These are phyloP conservation scores for Diplodus puntazzo DNA, from an alignment of 2,797 vertebrate species.

Conservation along the genomic window DNA sequence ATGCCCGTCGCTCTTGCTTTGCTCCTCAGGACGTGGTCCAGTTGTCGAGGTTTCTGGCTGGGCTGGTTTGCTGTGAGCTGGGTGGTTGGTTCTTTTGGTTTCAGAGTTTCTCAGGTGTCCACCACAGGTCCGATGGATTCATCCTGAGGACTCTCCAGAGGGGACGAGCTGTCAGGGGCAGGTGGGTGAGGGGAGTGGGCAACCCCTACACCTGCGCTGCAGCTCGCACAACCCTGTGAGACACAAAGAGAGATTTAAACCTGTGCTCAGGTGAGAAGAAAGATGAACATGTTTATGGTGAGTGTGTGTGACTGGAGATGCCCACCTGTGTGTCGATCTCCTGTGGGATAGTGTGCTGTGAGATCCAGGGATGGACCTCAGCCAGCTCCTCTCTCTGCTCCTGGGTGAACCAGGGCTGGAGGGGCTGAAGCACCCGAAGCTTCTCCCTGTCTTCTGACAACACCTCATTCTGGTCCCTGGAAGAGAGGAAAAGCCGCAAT, in stretches of 20 bases:
- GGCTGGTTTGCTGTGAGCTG: conserved; percentile 37
- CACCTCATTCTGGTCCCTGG: conserved; percentile 87
- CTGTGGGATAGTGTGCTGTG: conserved; percentile 82
- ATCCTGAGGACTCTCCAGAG: conserved; percentile 64
- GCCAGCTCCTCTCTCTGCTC: conserved; percentile 90
- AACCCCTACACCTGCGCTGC: conserved; percentile 40
- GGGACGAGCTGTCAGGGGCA: conserved; percentile 67
- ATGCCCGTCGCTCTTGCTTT: conserved; percentile 32
- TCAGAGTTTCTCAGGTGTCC: conserved; percentile 71
- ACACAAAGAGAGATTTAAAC: conserved; percentile 14
- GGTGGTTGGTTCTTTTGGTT: conserved; percentile 13
- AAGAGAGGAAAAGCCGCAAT: background rate
- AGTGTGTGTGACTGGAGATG: background rate
- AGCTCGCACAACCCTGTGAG: conserved; percentile 80
- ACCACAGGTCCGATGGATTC: conserved; percentile 44
- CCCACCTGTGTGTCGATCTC: conserved; percentile 86
- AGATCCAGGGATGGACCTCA: conserved; percentile 88
- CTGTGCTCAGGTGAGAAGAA: background rate
- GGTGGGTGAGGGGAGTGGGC: conserved; percentile 46
- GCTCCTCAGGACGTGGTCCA: conserved; percentile 28
- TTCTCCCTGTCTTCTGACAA: conserved; percentile 90
- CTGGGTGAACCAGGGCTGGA: conserved; percentile 89
- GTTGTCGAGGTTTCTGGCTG: conserved; percentile 42
- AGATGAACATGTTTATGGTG: background rate
- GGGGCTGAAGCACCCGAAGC: conserved; percentile 83